Evolutionary conservation across 2,113 vertebrate species (phyloP).

Genomic region (Cranoglanis bouderius): DNA sequence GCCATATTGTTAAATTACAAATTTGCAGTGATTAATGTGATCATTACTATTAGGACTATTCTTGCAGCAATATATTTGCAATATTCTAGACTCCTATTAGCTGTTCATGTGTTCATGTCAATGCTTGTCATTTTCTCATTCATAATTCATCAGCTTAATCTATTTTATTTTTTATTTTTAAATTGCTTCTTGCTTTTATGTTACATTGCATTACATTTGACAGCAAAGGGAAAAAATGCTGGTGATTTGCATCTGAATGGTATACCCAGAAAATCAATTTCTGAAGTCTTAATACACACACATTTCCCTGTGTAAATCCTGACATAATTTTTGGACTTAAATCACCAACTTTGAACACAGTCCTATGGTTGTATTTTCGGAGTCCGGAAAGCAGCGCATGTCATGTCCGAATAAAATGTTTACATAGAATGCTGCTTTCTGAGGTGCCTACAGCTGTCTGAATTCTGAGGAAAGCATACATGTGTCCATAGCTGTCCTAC

Average conservation of each 20-base stretch:
- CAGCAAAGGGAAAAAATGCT: not conserved
- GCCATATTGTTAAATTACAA: no score
- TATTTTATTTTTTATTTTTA: no score
- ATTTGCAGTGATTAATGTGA: no score
- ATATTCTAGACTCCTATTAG: no score
- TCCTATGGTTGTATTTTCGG: not conserved
- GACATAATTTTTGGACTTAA: not conserved
- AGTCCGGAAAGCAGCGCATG: not conserved
- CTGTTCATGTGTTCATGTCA: no score
- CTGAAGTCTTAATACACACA: not conserved
- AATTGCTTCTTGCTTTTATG: not conserved
- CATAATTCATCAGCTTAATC: not conserved
- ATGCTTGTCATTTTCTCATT: no score
- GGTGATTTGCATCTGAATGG: not conserved
- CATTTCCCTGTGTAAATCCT: not conserved
- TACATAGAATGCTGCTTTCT: not conserved
- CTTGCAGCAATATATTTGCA: no score
- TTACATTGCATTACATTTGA: not conserved
- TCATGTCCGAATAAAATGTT: not conserved
- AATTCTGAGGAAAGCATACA: not conserved
- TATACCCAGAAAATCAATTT: not conserved
- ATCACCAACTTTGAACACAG: not conserved
- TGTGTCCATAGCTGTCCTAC: not conserved
- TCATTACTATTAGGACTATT: no score
- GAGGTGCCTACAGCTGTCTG: not conserved